A percentile compares a stretch with the other conserved stretches of the same genome.
These are phyloP conservation scores for Nezara viridula DNA, from an alignment of 2,888 invertebrate genomes.

Conservation along the genomic window DNA sequence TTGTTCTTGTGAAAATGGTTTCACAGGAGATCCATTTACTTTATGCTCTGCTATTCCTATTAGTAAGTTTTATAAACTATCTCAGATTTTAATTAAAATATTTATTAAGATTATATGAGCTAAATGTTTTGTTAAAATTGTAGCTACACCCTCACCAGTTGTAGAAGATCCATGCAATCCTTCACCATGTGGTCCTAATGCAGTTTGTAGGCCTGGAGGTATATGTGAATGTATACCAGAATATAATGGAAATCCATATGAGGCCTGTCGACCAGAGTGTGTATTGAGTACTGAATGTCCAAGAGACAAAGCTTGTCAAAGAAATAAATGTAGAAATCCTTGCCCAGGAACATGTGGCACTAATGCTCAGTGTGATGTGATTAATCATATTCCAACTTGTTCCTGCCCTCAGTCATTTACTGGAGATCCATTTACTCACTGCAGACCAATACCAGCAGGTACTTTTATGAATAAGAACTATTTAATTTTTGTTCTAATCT, in stretches of 20 bases:
- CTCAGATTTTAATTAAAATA: not conserved
- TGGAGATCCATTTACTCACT: constrained; percentile 75
- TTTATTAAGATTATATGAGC: not conserved
- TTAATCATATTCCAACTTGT: constrained; percentile 75
- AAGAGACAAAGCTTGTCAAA: constrained; percentile 79
- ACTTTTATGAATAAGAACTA: not conserved
- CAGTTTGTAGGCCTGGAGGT: constrained; percentile 81
- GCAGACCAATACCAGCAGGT: constrained; percentile 67
- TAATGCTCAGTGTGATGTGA: constrained; percentile 78
- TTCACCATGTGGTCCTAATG: constrained; percentile 89
- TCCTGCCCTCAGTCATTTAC: constrained; percentile 72
- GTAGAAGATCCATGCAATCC: constrained; percentile 83
- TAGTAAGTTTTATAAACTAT: constrained; percentile 23
- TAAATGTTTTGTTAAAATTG: not conserved
- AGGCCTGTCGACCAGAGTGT: constrained; percentile 86
- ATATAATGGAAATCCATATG: constrained; percentile 84
- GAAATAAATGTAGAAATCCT: constrained; percentile 84
- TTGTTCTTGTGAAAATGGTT: constrained; percentile 87
- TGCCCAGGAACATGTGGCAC: constrained; percentile 83
- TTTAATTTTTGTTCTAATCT: not conserved
- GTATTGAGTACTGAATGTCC: constrained; percentile 88
- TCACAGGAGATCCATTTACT: constrained; percentile 88
- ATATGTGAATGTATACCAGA: constrained; percentile 85
- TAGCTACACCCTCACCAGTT: constrained; percentile 67
- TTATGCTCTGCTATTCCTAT: constrained; percentile 73